Evolutionary conservation across 92 coral and sea anemone species (phyloP).

Genomic region (Metridium senile): DNA sequence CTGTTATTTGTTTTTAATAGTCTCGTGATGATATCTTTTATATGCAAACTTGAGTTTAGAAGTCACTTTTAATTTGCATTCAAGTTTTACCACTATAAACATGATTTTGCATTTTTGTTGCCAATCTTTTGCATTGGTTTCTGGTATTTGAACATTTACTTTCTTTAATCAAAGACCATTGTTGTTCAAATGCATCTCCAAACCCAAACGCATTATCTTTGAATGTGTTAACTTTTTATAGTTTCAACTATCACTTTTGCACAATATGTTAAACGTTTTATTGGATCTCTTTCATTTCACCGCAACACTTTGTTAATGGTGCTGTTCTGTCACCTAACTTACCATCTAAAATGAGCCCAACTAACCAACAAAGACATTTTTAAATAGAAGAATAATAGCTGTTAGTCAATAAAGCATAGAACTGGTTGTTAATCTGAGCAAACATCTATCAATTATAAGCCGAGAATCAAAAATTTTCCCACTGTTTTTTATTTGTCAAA

Average conservation of each 20-base stretch:
- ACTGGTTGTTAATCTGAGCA: constrained; percentile 50
- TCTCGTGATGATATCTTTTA: too few relatives aligned
- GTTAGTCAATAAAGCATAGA: constrained; percentile 36
- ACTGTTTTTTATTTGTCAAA: constrained; percentile 37
- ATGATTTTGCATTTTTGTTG: too few relatives aligned
- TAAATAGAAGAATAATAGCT: constrained; percentile 22
- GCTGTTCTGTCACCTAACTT: constrained; percentile 15
- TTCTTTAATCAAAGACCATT: too few relatives aligned
- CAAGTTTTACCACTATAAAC: too few relatives aligned
- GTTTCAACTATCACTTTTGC: background rate
- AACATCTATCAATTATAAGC: constrained; percentile 63
- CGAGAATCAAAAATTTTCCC: constrained; percentile 22
- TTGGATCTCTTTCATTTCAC: constrained; percentile 28
- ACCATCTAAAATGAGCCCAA: constrained; percentile 35
- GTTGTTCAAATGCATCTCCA: background rate
- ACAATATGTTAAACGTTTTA: background rate
- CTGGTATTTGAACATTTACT: too few relatives aligned
- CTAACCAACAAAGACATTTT: constrained; percentile 28
- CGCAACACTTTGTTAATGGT: constrained; percentile 27
- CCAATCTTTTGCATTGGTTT: too few relatives aligned
- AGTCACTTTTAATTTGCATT: too few relatives aligned
- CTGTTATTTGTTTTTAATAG: too few relatives aligned
- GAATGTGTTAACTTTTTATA: too few relatives aligned
- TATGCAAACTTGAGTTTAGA: too few relatives aligned
- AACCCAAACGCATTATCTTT: too few relatives aligned